These are phyloP conservation scores for Pantherophis guttatus DNA, from an alignment of 2,113 vertebrate species.

Conservation along the genomic window DNA sequence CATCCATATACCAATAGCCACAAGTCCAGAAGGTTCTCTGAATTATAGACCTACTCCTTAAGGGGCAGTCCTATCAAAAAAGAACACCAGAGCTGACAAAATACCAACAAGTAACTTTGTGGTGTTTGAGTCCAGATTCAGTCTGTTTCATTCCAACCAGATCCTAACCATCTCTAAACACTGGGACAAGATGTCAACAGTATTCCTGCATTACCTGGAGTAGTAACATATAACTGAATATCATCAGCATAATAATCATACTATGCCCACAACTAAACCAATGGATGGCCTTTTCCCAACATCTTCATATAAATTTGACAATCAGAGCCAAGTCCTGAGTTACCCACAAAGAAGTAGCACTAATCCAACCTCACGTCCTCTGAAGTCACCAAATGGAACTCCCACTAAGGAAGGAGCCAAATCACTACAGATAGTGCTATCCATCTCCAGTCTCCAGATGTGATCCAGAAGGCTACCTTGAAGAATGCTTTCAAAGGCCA, in stretches of 20 bases:
- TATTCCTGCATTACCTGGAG: not conserved
- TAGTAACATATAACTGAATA: not conserved
- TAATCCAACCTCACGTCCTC: not conserved
- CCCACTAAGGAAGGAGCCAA: not conserved
- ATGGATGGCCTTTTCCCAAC: not conserved
- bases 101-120: not conserved
- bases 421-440: not conserved
- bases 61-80: not conserved
- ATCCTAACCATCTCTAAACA: not conserved
- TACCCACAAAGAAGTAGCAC: not conserved
- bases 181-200: not conserved
- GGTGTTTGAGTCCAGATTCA: not conserved
- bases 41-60: not conserved
- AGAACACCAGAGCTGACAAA: not conserved
- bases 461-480: not conserved
- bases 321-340: not conserved
- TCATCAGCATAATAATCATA: not conserved
- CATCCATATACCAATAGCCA: not conserved
- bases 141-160: not conserved
- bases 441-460: not conserved
- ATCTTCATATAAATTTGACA: not conserved
- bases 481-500: not conserved
- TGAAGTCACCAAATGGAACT: not conserved
- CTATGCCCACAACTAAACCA: not conserved
- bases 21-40: not conserved